Evolutionary conservation across 2,797 vertebrate genomes (phyloP).

Genomic region (Lates japonicus): DNA sequence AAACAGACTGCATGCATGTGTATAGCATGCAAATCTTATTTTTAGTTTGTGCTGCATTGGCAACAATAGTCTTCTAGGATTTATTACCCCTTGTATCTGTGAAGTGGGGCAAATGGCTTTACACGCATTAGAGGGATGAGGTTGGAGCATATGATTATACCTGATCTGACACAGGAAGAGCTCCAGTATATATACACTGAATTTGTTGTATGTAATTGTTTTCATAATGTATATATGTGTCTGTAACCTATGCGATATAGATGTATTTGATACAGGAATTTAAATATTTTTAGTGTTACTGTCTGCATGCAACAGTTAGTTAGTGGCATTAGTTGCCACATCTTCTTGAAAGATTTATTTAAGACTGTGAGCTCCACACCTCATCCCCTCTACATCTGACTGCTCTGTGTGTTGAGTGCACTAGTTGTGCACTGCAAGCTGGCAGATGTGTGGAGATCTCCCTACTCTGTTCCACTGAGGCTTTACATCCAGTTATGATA

Average conservation of each 20-base stretch:
- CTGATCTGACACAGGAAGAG: neutral
- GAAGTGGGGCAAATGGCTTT: slow-evolving; percentile 25
- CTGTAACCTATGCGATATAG: neutral
- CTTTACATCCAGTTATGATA: slow-evolving; percentile 33
- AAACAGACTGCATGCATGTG: neutral
- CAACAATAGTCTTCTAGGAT: slow-evolving; percentile 2
- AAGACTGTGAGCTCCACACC: neutral
- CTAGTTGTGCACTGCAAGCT: slow-evolving; percentile 1
- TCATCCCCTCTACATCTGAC: neutral
- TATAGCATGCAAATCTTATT: neutral
- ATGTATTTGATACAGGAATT: neutral
- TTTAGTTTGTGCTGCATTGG: neutral
- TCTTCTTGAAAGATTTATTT: slow-evolving; percentile 9
- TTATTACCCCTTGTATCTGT: slow-evolving; percentile 1
- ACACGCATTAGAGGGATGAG: neutral
- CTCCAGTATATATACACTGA: neutral
- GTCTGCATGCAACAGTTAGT: neutral
- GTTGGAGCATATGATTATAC: neutral
- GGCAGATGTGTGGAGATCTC: slow-evolving; percentile 22
- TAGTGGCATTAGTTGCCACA: neutral
- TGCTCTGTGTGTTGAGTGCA: neutral
- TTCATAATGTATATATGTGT: neutral
- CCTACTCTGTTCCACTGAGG: slow-evolving; percentile 1
- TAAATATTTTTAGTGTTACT: neutral
- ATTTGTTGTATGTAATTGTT: neutral